phyloP scores from a whole-genome alignment of 2,888 invertebrate genomes.

The Philaethria dido region DNA sequence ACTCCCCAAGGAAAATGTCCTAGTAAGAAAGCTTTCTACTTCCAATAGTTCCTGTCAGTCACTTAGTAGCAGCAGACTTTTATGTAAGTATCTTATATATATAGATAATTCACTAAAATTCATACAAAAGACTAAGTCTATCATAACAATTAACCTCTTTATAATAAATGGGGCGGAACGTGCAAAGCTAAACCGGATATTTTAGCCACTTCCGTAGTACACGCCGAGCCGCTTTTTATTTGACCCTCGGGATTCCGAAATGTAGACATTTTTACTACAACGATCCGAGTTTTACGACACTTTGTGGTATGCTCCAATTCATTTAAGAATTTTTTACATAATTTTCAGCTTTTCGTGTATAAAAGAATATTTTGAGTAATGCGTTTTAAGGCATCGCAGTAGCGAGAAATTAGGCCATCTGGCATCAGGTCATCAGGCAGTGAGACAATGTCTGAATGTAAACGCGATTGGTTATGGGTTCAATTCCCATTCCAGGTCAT shows the following conservation, averaged over 20 bases:
- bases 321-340: constrained; percentile 11
- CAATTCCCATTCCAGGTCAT: too few relatives aligned
- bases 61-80: too few relatives aligned
- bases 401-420: too few relatives aligned
- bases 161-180: constrained; percentile 5
- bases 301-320: constrained; percentile 11
- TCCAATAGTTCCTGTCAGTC: too few relatives aligned
- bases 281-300: constrained; percentile 24
- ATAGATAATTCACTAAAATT: neutral
- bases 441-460: too few relatives aligned
- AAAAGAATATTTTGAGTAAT: neutral
- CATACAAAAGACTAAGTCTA: neutral
- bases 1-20: too few relatives aligned
- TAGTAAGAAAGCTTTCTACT: too few relatives aligned
- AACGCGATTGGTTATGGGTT: too few relatives aligned
- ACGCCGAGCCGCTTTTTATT: constrained; percentile 25
- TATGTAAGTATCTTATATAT: neutral
- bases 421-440: too few relatives aligned
- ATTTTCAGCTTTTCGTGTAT: constrained; percentile 1
- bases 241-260: constrained; percentile 12
- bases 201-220: constrained; percentile 2
- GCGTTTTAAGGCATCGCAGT: neutral
- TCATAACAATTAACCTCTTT: neutral
- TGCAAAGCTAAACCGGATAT: constrained; percentile 22
- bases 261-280: constrained; percentile 16